Conservation (phyloP, 2,888 invertebrate genomes). For the Muscina levida region DNA sequence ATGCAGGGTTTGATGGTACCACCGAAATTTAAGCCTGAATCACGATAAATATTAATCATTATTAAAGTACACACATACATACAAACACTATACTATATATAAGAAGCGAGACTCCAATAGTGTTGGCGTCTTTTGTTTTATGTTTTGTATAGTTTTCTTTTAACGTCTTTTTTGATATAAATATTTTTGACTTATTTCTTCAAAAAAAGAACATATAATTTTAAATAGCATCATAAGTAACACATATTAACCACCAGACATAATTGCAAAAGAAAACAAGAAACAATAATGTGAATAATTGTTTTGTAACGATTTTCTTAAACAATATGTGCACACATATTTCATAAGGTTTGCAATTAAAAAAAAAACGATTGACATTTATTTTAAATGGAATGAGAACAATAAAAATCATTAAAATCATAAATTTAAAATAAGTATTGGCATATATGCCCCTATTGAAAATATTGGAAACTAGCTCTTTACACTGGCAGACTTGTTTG, state of each 20-base stretch:
- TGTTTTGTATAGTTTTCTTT: slow-evolving; percentile 34
- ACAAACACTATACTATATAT: no score
- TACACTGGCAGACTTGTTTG: no score
- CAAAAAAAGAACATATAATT: slow-evolving; percentile 13
- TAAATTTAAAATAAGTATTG: not conserved
- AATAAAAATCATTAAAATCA: slow-evolving; percentile 16
- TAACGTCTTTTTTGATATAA: slow-evolving; percentile 9
- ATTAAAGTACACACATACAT: not conserved
- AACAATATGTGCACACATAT: not conserved
- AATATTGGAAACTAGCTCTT: no score
- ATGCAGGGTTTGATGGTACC: slow-evolving; percentile 90
- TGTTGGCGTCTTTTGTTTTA: slow-evolving; percentile 8
- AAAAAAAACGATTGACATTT: slow-evolving; percentile 7
- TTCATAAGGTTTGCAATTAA: not conserved
- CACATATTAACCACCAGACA: slow-evolving; percentile 2
- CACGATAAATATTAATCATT: slow-evolving; percentile 83
- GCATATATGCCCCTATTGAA: not conserved
- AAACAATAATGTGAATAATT: not conserved
- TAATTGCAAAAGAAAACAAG: not conserved
- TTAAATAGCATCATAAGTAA: slow-evolving; percentile 13
- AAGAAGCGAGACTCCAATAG: not conserved
- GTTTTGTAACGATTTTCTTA: slow-evolving; percentile 5
- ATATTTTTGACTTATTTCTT: slow-evolving; percentile 12
- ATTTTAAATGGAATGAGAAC: slow-evolving; percentile 24
- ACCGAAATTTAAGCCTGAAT: slow-evolving; percentile 95